A percentile compares a stretch with the other conserved stretches of the same genome.
These are phyloP conservation scores for Trissolcus basalis DNA, from an alignment of 1,140 invertebrate genomes.

Conservation along the genomic window DNA sequence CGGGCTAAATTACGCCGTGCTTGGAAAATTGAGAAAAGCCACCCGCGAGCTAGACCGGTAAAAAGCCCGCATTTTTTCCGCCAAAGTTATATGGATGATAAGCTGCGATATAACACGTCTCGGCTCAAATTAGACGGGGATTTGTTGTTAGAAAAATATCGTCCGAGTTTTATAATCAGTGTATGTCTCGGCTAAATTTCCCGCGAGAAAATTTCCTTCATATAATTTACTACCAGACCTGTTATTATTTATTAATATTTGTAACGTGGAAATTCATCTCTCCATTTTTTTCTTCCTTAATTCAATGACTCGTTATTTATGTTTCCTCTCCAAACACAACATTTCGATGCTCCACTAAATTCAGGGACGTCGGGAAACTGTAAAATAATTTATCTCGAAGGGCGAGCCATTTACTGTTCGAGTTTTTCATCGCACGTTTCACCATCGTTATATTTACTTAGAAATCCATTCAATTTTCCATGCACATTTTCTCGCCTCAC, in stretches of 20 bases:
- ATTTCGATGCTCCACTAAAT: too few relatives aligned
- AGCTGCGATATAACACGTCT: constrained; percentile 18
- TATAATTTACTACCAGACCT: too few relatives aligned
- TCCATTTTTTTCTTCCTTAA: too few relatives aligned
- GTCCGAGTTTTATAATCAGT: constrained; percentile 12
- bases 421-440: not conserved
- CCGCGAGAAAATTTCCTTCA: too few relatives aligned
- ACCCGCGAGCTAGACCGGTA: constrained; percentile 12
- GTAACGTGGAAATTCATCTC: too few relatives aligned
- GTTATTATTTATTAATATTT: too few relatives aligned
- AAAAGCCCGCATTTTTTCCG: not conserved
- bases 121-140: constrained; percentile 32
- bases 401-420: too few relatives aligned
- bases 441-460: not conserved
- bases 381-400: too few relatives aligned
- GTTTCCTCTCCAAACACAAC: too few relatives aligned
- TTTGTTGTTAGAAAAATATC: constrained; percentile 49
- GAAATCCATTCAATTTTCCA: not conserved
- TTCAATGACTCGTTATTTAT: too few relatives aligned
- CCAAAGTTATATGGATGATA: constrained; percentile 20
- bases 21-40: constrained; percentile 47
- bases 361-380: too few relatives aligned
- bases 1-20: constrained; percentile 32
- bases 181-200: too few relatives aligned
- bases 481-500: not conserved